Evolutionary conservation across 2,797 vertebrate genomes (phyloP), one percentile per base, ranked within the genome.

Genomic region (Decapterus maruadsi): DNA sequence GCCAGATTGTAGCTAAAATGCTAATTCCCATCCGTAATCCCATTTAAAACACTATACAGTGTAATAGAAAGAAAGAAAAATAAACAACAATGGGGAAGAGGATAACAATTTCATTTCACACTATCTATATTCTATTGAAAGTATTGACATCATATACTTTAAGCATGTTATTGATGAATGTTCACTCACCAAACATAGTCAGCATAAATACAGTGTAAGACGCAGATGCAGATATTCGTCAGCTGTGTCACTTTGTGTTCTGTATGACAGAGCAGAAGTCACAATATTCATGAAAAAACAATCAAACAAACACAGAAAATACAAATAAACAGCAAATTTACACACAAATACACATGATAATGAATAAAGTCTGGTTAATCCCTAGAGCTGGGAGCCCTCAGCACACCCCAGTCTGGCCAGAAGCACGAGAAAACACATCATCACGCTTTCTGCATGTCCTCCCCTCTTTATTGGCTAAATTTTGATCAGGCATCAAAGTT

Each of bases 381-480:
- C 12, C 2, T 58, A 65, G 48, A 76, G 81, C 73, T 68, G 63
- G 76, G 48, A 75, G 50, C 46, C 58, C 61, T 61, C 26, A 82
- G 80, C 80, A 87, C 79, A 66, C 56, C 65, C 63, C 74, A 29
- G 60, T 81, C 75, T 83, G 73, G 54, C 57, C 62, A 57, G 43
- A 65, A 34, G 74, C 74, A 82, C 0, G 31, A 85, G 72, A 75
- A 90, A 85, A 87, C 29, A 58, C 89, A 86, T 81, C 84, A 84
- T 82, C 80, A 82, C 56, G 26, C 72, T 53, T 82, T 72, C 73
- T 69, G 29, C 71, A 17, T 54, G 57, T 66, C 86, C 77, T 46
- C 60, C 62, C 43, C 63, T 59, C 1, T 43, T 57, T 83, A 97
- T 96, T 96, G 96, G 96, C 55, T 91, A 46, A 71, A 83, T 75